phyloP scores from a whole-genome alignment of 2,888 invertebrate genomes.

The Troglohyphantes excavatus region DNA sequence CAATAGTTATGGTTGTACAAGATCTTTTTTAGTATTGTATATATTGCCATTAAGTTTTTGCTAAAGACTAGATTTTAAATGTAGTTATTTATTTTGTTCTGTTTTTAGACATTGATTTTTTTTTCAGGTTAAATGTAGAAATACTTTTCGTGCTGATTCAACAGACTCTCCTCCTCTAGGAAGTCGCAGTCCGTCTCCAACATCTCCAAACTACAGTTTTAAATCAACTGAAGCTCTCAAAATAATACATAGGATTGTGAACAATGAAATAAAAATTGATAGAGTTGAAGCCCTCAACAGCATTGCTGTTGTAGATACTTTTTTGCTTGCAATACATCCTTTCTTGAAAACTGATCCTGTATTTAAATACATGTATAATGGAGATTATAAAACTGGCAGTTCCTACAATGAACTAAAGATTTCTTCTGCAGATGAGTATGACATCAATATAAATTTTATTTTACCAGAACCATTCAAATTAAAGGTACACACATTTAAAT shows the following conservation, averaged over 20 bases:
- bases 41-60: too few species aligned
- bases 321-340: not conserved
- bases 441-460: constrained; percentile 24
- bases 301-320: not conserved
- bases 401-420: constrained; percentile 37
- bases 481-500: not conserved
- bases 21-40: too few species aligned
- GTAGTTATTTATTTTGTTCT: too few species aligned
- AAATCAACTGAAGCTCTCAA: not conserved
- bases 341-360: constrained; percentile 8
- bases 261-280: constrained; percentile 19
- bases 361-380: not conserved
- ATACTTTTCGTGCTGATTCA: not conserved
- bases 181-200: not conserved
- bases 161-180: not conserved
- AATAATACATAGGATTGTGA: not conserved
- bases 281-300: not conserved
- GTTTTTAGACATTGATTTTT: too few species aligned
- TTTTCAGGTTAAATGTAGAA: too few species aligned
- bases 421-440: constrained; percentile 40
- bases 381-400: constrained; percentile 32
- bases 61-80: too few species aligned
- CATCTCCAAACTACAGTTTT: not conserved
- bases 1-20: too few species aligned
- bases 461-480: not conserved